Base-by-base conservation (phyloP, 2,113 vertebrate genomes). In the Hymenochirus boettgeri region DNA sequence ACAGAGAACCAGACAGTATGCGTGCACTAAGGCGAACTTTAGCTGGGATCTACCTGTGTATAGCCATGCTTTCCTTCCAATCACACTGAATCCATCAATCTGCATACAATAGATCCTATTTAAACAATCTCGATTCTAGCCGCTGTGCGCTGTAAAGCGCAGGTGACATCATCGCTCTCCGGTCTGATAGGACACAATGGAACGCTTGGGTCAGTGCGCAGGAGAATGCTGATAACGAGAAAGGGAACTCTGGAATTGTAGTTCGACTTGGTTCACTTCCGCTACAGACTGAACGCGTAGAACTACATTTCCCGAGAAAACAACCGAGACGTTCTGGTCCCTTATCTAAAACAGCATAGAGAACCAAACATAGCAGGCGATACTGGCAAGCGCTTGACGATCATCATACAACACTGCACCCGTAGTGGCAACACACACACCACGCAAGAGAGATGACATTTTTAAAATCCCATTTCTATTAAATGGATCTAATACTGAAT, bases 141-240 rank as follows among this genome's bases (percentile, higher is more conserved):
- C 23, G 76, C 72, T 71, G 76, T 71, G 73, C 73, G 35, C 73
- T 71, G 80, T 65, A 72, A 75, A 72, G 70, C 72, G 79, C 80
- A 80, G 84, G 81, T 91, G 89, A 89, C 89, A 86, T 90, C 88
- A 91, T 78, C 69, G 74, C 65, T 66, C 70, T 74, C 56, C 57
- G 46, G 56, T 72, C 76, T 62, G 71, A 79, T 79, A 78, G 74
- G 77, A 23, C 57, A 70, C 66, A 65, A 72, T 37, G 70, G 64
- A 23, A 22, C 70, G 60, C 17, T 12, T n/a, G 12, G 2, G n/a
- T 21, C 8, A 1, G 5, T 25, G 8, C 45, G 39, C 19, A 22
- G 39, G 29, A n/a, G 23, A 47, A 18, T 26, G 56, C 52, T 58
- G 64, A 66, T 66, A 60, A 69, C 47, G 24, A 69, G 51, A 37